Evolutionary conservation across 92 coral and sea anemone genomes (phyloP), one percentile per base, ranked within the genome.

Genomic region (Porites cylindrica): DNA sequence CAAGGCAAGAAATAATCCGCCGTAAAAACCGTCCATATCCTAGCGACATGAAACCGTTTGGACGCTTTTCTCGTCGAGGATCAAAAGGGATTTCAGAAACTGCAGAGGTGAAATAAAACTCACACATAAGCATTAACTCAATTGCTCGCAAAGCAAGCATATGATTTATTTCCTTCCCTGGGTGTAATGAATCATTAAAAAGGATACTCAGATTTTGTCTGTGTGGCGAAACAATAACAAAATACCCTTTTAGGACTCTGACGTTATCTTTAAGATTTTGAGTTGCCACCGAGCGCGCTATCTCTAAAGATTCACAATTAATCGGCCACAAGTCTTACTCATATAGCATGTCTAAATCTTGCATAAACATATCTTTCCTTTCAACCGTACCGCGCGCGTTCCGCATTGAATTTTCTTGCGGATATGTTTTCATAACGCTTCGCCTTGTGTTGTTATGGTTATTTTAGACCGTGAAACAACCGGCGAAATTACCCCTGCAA

Each of bases 381-480:
- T 8, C n/a, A 13, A 7, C 50, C 51, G 11, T 78, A 38, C 68
- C 43, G 11, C 51, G 20, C 21, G 47, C 63, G 10, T 14, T 38
- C 50, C 51, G 38, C 29, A 21, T 26, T 11, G 8, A 60, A 58
- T 58, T 71, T 71, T 23, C 51, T 73, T 16, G 4, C 9, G 81
- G 72, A 18, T 32, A 64, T 74, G 64, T 83, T 83, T 72, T 83
- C 54, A 7, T 3, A 58, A n/a, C 13, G 21, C 10, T n/a, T 67
- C 29, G 17, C 8, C 21, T 73, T 51, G 53, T 74, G 72, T 62
- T 51, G 74, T 75, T 51, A 43, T 13, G 69, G 89, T 88, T 80
- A 82, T 87, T 82, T 70, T 66, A 87, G 88, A 50, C 83, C 80
- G 83, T 51, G 71, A 64, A 81, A 87, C 91, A 76, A 82, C 81